Evolutionary conservation across 1,140 invertebrate species (phyloP), one percentile per base, ranked within the genome.

Genomic region (Drosophila parvula): DNA sequence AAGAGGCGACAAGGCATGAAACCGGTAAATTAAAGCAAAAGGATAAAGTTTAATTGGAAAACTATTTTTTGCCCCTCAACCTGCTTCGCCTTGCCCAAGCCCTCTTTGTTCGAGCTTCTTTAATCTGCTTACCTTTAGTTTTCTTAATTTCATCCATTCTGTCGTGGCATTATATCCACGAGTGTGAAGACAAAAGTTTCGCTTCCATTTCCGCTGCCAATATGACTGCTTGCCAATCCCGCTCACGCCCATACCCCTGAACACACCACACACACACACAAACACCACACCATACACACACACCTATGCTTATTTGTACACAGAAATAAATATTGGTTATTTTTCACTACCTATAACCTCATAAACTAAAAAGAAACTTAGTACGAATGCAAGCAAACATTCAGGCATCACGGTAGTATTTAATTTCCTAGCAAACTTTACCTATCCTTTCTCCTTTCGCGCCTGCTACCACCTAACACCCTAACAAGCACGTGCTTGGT

Each of bases 1-100:
- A 91, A 90, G 79, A 91, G 90, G 90, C 90, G 90, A 91, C 90
- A 91, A 91, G 90, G 81, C 90, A 91, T 91, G 90, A 91, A 91
- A 91, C 90, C 90, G 88, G 90, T 91, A 91, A 91, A 91, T 91
- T 91, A 88, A 88, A 86, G 86, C 81, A 90, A 91, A 91, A 91
- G 90, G 90, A 91, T 91, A 91, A 91, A 91, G 90, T 91, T 91
- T 91, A 91, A 91, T 91, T 91, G 90, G 90, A 91, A 91, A 91
- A 91, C 90, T 91, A 91, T 91, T 91, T 89, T 90, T 88, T 85
- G 62, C 48, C 70, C 63, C n/a, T 44, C 78, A 22, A 44, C 67
- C 30, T 41, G 1, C 10, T 47, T 9, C 22, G 34, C 22, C 12
- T 11, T 16, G 27, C 4, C 4, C 27, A 28, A 16, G 16, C 12